Percentiles rank a stretch among this genome's conserved stretches.
These are phyloP conservation scores for Philypnodon macrostomus DNA, from an alignment of 2,797 vertebrate genomes.

Conservation along the genomic window DNA sequence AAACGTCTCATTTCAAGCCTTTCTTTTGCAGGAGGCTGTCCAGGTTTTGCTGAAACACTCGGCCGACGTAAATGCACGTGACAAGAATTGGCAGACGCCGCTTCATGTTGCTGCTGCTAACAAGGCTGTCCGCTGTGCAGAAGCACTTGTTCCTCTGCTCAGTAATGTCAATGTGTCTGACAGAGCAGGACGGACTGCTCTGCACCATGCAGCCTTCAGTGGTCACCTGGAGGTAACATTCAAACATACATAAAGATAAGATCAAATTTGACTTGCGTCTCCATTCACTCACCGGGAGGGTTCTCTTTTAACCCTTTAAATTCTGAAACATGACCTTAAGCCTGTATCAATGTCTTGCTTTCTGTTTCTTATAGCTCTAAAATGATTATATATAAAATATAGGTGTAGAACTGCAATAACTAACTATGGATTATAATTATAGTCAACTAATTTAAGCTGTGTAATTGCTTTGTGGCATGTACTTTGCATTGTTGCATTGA, in stretches of 20 bases:
- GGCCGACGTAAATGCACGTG: slow-evolving; percentile 94
- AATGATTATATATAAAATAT: too few species aligned
- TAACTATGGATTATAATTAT: too few species aligned
- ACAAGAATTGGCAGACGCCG: slow-evolving; percentile 99
- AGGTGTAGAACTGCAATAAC: too few species aligned
- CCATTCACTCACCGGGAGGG: too few species aligned
- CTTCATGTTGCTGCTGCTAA: slow-evolving; percentile 95
- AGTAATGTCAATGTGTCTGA: slow-evolving; percentile 98
- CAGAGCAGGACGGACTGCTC: slow-evolving; percentile 90
- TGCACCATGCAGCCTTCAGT: slow-evolving; percentile 97
- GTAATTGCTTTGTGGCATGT: too few species aligned
- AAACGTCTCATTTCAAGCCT: background rate
- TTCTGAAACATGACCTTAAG: too few species aligned
- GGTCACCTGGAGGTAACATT: slow-evolving; percentile 89
- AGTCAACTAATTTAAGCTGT: too few species aligned
- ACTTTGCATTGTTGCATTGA: too few species aligned
- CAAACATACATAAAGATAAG: background rate
- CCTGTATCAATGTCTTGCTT: too few species aligned
- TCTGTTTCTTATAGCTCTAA: too few species aligned
- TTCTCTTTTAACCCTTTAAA: too few species aligned
- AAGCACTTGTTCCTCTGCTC: slow-evolving; percentile 91
- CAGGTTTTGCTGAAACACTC: slow-evolving; percentile 97
- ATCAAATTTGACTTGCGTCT: too few species aligned
- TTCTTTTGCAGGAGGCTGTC: slow-evolving; percentile 85
- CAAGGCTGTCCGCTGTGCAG: slow-evolving; percentile 94